These are phyloP conservation scores for Pachymerium ferrugineum DNA, from an alignment of 2,888 invertebrate species.

Conservation along the genomic window DNA sequence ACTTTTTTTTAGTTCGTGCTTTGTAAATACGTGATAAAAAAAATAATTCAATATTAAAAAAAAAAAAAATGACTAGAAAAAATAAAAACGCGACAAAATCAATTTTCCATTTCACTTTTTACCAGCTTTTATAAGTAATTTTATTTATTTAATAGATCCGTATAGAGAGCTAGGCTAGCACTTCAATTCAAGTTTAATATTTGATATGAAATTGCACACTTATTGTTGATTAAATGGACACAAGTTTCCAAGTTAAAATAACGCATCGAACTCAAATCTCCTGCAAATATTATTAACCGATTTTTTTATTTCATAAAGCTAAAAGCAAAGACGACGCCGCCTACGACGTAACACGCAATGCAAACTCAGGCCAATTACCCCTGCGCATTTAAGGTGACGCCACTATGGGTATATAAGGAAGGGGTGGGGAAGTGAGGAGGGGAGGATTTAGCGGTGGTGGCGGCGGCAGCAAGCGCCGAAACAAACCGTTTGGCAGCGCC, in stretches of 20 bases:
- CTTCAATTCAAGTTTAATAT: not conserved
- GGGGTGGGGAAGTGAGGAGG: not conserved
- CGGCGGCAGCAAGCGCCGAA: not conserved
- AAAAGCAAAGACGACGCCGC: not conserved
- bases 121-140: not conserved
- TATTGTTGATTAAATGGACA: not conserved
- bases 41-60: not conserved
- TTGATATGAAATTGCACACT: not conserved
- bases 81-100: not conserved
- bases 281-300: not conserved
- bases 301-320: not conserved
- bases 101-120: slow-evolving; percentile 4
- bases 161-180: not conserved
- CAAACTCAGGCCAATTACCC: slow-evolving; percentile 27
- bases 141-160: not conserved
- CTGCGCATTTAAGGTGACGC: slow-evolving; percentile 22
- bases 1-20: no score
- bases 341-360: slow-evolving; percentile 10
- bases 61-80: not conserved
- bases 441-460: not conserved
- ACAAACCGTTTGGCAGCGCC: slow-evolving; percentile 27
- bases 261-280: not conserved
- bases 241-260: no score
- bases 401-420: not conserved
- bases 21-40: no score